Base-by-base conservation (phyloP, 2,113 vertebrate genomes). In the Brienomyrus brachyistius region DNA sequence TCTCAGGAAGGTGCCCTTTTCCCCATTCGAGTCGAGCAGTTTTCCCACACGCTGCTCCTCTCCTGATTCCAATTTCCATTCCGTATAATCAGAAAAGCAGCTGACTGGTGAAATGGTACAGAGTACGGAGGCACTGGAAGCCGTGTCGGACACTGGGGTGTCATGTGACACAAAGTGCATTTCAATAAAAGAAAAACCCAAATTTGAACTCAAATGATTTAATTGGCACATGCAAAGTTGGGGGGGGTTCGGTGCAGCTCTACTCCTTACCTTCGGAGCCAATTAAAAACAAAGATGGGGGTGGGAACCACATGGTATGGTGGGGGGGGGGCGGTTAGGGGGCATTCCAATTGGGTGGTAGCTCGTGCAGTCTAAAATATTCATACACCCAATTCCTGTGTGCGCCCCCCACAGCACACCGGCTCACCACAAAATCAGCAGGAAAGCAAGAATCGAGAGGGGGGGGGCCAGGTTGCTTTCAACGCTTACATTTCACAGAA, bases 191-290 rank as follows among this genome's bases (percentile, higher is more conserved):
- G 27, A 59, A 59, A 87, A 88, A 66, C 87, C 62, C 54, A 56
- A 92, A 92, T 56, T 90, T 90, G 77, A 70, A 88, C 62, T 56
- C 86, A 87, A 88, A 88, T 54, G 88, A 88, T 84, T 31, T 91
- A 90, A 91, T 90, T 93, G 91, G 91, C 91, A 93, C 91, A 91
- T 92, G 90, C 89, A 88, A 90, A 91, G 89, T 88, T 87, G 90
- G 88, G 90, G 90, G 62, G 13, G n/a, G n/a, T 52, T 88, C 84
- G 59, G 91, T 90, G 90, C 86, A 48, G 89, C 77, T 89, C 80
- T 80, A 90, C 92, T 92, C 92, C 92, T 93, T 93, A 91, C 90
- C 90, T 90, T 87, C 87, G 66, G 74, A 91, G 52, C 92, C 90
- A 89, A 90, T 90, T 90, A 88, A 91, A 92, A 92, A 92, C 91